Evolutionary conservation across 2,888 invertebrate species (phyloP), one percentile per base, ranked within the genome.

Genomic region (Nemotelus pantherinus): DNA sequence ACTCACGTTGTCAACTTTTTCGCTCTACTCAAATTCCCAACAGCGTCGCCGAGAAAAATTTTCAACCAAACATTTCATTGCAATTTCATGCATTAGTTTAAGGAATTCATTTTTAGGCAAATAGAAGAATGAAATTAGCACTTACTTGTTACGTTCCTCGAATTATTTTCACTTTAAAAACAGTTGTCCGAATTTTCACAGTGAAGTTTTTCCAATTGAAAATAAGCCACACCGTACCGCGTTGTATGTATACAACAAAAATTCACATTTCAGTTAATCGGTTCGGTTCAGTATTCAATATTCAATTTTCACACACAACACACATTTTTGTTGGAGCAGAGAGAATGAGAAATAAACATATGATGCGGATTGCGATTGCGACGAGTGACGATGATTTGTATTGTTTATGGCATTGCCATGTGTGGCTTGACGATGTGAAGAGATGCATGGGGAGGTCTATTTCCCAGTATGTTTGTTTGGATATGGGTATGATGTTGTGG

Each of bases 221-320:
- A 70, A 70, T 55, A 53, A 9, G 53, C 70, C 53, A 76, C 65
- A 76, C 67, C 75, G 53, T 64, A 43, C 53, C 76, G 76, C 67
- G 76, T 76, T 48, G 76, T 68, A 57, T 76, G 67, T 76, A 76
- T 58, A 76, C 76, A 25, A 25, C 25, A 76, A 67, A 47, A 75
- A 75, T 63, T 63, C 57, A 76, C 65, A 76, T 76, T 76, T 76
- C 67, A 76, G 45, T 65, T 75, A 25, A 25, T 25, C 25, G 25
- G 25, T 25, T 25, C 25, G 25, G 25, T 25, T 25, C 25, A 25
- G 25, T 25, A 25, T 25, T 25, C 25, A 25, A 25, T 25, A 25
- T 25, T 25, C 25, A 25, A 25, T 25, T 63, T 60, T 25, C 57
- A 57, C 70, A 70, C 70, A 70, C 70, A 53, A 65, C 65, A 44